phyloP scores from a whole-genome alignment of 2,113 vertebrate species.

The Myotis lucifugus region DNA sequence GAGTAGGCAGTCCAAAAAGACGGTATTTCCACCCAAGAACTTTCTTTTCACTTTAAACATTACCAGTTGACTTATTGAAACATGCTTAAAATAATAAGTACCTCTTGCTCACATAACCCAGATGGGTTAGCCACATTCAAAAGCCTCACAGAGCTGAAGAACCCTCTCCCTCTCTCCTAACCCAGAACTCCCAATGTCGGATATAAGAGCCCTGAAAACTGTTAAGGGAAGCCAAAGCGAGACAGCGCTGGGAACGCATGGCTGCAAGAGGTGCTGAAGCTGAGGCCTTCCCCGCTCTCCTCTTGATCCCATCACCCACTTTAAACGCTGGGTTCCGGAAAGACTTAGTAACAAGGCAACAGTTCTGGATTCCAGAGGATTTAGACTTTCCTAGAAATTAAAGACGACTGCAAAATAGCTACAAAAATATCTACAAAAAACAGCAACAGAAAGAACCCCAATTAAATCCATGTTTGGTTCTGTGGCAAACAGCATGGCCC shows the following conservation, averaged over 20 bases:
- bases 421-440: background rate
- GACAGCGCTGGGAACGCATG: background rate
- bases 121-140: conserved; percentile 41
- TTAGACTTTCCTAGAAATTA: background rate
- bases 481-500: background rate
- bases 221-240: background rate
- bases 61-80: conserved; percentile 21
- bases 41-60: conserved; percentile 34
- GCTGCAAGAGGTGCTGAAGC: background rate
- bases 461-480: background rate
- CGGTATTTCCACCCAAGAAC: background rate
- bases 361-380: background rate
- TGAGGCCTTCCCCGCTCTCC: background rate
- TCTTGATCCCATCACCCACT: background rate
- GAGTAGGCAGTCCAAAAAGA: background rate
- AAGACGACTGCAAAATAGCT: background rate
- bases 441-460: background rate
- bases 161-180: background rate
- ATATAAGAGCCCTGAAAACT: background rate
- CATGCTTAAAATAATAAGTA: conserved; percentile 7
- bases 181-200: conserved; percentile 1
- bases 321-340: conserved; percentile 28
- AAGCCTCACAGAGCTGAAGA: conserved; percentile 37
- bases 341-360: conserved; percentile 62
- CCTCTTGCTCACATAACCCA: conserved; percentile 47